Base-by-base conservation (phyloP, 2,113 vertebrate species). In the Hipposideros armiger region DNA sequence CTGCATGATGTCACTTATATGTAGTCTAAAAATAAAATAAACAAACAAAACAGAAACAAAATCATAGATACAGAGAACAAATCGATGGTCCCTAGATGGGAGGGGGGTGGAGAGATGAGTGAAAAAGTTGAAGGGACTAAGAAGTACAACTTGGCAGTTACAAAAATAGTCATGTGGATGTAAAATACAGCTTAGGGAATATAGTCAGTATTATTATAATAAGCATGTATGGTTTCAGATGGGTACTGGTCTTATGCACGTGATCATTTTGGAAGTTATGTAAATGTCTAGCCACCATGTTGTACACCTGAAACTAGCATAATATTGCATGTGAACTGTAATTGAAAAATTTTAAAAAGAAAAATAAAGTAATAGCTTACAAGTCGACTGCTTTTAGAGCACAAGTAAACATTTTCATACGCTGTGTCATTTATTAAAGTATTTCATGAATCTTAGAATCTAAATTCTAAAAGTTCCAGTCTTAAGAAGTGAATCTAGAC, bases 381-480 rank as follows among this genome's bases (percentile, higher is more conserved):
- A 84, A 78, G 19, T 78, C 16, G 30, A 54, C 54, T 94, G 24
- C 50, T 76, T 93, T 97, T 86, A 93, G 54, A 54, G 24, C 30
- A 70, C 40, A 95, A 80, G 69, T 66, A 88, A 84, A 93, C 72
- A 15, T 78, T 36, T 93, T 83, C 20, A 72, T 40, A 91, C 11
- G 64, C 8, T 85, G n/a, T 45, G 64, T 78, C 42, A 74, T 58
- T 87, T 94, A 74, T 81, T 66, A 74, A 86, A 60, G 40, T n/a
- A 87, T 87, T 84, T 88, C 19, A 67, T n/a, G 30, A 74, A 66
- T 78, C 32, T 72, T 70, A 83, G 17, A 78, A 58, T 90, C 52
- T 84, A 96, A 93, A 82, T 93, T 96, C 20, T 64, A 62, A 86
- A 94, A 95, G 54, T 78, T 91, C 45, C 83, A 77, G 62, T 86